These are phyloP conservation scores for Rhingia rostrata DNA, from an alignment of 2,888 invertebrate genomes.

Conservation along the genomic window DNA sequence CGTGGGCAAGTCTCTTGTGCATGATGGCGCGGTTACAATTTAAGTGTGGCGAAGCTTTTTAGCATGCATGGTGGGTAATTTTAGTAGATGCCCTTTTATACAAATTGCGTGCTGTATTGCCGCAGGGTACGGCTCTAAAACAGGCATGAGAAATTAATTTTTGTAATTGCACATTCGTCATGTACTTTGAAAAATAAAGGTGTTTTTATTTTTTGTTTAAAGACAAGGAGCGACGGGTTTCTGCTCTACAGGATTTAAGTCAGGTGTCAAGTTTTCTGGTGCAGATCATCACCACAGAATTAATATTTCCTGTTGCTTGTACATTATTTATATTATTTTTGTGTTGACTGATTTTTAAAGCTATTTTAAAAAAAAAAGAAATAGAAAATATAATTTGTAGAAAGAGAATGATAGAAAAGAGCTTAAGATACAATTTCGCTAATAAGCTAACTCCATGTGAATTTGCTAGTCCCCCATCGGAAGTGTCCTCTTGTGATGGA, in stretches of 20 bases:
- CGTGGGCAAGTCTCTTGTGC: constrained; percentile 38
- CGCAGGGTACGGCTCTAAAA: constrained; percentile 49
- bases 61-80: constrained; percentile 33
- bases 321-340: not conserved
- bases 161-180: constrained; percentile 66
- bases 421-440: no score
- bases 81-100: not conserved
- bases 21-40: constrained; percentile 28
- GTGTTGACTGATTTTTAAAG: not conserved
- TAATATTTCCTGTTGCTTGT: not conserved
- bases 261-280: constrained; percentile 56
- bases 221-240: not conserved
- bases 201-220: not conserved
- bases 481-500: no score
- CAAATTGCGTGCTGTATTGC: constrained; percentile 3
- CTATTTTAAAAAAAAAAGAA: no score
- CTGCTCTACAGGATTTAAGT: constrained; percentile 25
- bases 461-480: no score
- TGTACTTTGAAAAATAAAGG: constrained; percentile 24
- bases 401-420: no score
- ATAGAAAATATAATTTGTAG: no score
- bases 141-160: constrained; percentile 62
- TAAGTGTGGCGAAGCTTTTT: constrained; percentile 11
- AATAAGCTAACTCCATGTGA: no score
- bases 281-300: constrained; percentile 45